Conservation (phyloP, 2,888 invertebrate genomes). For the Brachynemurus nebulosus region DNA sequence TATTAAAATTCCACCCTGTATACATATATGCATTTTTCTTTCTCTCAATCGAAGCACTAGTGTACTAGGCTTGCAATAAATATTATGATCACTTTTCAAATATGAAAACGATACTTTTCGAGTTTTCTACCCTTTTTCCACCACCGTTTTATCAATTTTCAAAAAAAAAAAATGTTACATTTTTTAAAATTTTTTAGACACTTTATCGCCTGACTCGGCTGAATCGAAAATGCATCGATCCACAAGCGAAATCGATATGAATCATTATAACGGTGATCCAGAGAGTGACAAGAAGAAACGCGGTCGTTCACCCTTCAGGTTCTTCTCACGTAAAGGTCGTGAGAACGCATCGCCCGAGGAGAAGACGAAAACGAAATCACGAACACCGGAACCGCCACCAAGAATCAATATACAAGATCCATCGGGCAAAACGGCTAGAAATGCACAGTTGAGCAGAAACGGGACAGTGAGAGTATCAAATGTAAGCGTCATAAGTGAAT, state of each 20-base stretch:
- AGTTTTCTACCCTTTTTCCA: too few species aligned
- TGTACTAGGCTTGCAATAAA: too few species aligned
- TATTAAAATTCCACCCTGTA: too few species aligned
- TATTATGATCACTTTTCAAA: too few species aligned
- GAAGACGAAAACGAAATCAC: slow-evolving; percentile 49
- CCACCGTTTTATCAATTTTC: background rate
- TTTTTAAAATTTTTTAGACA: slow-evolving; percentile 5
- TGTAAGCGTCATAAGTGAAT: too few species aligned
- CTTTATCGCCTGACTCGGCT: too few species aligned
- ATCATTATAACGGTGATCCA: slow-evolving; percentile 51
- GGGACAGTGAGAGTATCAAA: slow-evolving; percentile 8
- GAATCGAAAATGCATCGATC: slow-evolving; percentile 47
- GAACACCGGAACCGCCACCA: slow-evolving; percentile 51
- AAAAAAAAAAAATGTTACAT: background rate
- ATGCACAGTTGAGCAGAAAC: slow-evolving; percentile 7
- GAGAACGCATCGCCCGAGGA: slow-evolving; percentile 53
- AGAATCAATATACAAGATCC: slow-evolving; percentile 28
- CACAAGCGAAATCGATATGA: slow-evolving; percentile 63
- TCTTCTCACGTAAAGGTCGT: slow-evolving; percentile 58
- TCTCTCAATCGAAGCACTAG: too few species aligned
- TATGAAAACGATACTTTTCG: too few species aligned
- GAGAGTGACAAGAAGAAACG: slow-evolving; percentile 63
- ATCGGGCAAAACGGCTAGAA: background rate
- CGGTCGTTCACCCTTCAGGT: slow-evolving; percentile 86
- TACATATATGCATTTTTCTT: too few species aligned